Evolutionary conservation across 2,113 vertebrate species (phyloP).

Genomic region (Ivindomyrus marchei): DNA sequence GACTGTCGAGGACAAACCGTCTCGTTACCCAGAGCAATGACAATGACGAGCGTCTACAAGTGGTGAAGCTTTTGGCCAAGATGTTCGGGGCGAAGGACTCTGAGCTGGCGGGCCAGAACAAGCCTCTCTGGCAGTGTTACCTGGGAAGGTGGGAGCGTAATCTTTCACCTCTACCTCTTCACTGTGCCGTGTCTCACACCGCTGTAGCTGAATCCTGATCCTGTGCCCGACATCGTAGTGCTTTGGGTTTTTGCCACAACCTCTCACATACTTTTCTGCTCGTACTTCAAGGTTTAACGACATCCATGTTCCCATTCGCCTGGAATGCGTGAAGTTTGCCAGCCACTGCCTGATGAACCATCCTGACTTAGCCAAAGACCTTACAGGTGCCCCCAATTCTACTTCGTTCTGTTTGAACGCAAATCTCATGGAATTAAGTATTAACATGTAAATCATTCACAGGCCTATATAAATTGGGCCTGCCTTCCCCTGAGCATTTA

Average conservation of each 20-base stretch:
- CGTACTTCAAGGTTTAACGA: constrained; percentile 81
- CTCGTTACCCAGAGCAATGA: constrained; percentile 84
- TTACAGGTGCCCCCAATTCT: constrained; percentile 71
- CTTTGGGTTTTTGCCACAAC: not conserved
- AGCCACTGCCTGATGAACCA: constrained; percentile 99
- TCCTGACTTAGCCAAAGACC: constrained; percentile 93
- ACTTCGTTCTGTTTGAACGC: not conserved
- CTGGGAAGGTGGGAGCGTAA: constrained; percentile 75
- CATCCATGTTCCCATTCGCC: constrained; percentile 94
- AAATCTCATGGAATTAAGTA: not conserved
- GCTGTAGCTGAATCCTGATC: not conserved
- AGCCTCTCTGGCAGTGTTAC: constrained; percentile 98
- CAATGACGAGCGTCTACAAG: constrained; percentile 96
- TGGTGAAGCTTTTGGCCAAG: constrained; percentile 96
- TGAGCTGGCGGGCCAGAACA: constrained; percentile 91
- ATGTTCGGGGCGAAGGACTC: constrained; percentile 99
- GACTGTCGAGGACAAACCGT: not conserved
- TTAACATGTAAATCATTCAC: not conserved
- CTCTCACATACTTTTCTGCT: not conserved
- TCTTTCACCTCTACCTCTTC: not conserved
- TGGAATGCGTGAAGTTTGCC: constrained; percentile 98
- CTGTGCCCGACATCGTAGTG: not conserved
- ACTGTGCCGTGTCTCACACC: not conserved
- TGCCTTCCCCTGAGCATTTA: not conserved
- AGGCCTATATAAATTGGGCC: not conserved